Percentiles rank a stretch among this genome's conserved stretches.
Conservation (phyloP, 1,140 invertebrate species). For the Phortica variegata region DNA sequence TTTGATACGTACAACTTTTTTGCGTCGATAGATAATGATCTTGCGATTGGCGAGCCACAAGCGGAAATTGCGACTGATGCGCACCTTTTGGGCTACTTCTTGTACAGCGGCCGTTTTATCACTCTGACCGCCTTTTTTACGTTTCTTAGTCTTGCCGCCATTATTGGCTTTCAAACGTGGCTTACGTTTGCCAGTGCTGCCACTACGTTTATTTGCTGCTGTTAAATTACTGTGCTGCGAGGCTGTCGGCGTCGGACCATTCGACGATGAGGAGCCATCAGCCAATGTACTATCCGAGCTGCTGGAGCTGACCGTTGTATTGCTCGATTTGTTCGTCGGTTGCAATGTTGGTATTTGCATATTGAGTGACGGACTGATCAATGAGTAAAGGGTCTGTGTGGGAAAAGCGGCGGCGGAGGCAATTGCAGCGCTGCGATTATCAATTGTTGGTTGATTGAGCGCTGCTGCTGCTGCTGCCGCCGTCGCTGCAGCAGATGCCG, state of each 20-base stretch:
- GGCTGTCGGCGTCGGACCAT: too few relatives aligned
- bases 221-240: too few relatives aligned
- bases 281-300: background rate
- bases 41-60: constrained; percentile 45
- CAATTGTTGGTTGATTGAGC: too few relatives aligned
- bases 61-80: constrained; percentile 39
- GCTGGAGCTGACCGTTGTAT: background rate
- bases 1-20: too few relatives aligned
- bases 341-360: background rate
- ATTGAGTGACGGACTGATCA: background rate
- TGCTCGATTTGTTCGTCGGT: background rate
- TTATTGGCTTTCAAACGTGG: background rate
- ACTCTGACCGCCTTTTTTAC: background rate
- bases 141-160: constrained; percentile 25
- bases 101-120: constrained; percentile 23
- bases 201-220: too few relatives aligned
- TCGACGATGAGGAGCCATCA: too few relatives aligned
- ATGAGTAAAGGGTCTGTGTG: too few relatives aligned
- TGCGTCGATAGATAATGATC: constrained; percentile 43
- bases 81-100: constrained; percentile 22
- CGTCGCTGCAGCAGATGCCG: background rate
- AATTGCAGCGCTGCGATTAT: too few relatives aligned
- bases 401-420: too few relatives aligned
- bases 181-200: too few relatives aligned
- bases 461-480: background rate